Percentiles rank a stretch among this genome's conserved stretches.
These are phyloP conservation scores for Nemapogon koenigi DNA, from an alignment of 2,888 invertebrate genomes.

Conservation along the genomic window DNA sequence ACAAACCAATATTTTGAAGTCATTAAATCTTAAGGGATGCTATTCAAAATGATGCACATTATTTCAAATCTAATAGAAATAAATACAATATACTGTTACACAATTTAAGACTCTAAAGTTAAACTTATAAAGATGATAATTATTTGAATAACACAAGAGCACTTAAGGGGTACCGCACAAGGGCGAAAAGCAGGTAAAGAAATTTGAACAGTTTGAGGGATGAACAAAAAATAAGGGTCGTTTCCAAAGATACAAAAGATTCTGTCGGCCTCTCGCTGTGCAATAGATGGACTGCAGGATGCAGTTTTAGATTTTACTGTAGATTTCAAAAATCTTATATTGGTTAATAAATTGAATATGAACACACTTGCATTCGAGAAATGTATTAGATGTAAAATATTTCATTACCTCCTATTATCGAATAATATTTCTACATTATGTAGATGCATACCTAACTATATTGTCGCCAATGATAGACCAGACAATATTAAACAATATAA, in stretches of 20 bases:
- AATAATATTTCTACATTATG: too few relatives aligned
- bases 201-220: conserved; percentile 61
- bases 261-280: conserved; percentile 58
- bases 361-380: too few relatives aligned
- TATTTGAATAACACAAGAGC: neutral
- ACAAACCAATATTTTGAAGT: conserved; percentile 29
- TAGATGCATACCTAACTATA: too few relatives aligned
- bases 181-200: conserved; percentile 52
- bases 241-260: conserved; percentile 50
- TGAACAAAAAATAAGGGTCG: conserved; percentile 59
- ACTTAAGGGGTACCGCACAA: conserved; percentile 19
- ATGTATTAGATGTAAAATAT: too few relatives aligned
- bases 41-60: conserved; percentile 56
- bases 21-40: conserved; percentile 52
- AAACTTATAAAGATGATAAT: conserved; percentile 20
- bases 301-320: conserved; percentile 49
- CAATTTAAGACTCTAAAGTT: conserved; percentile 17
- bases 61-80: conserved; percentile 21
- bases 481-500: too few relatives aligned
- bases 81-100: conserved; percentile 16
- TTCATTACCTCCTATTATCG: too few relatives aligned
- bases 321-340: conserved; percentile 42
- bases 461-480: too few relatives aligned
- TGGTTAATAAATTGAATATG: conserved; percentile 1
- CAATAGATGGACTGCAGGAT: conserved; percentile 56